Evolutionary conservation across 2,888 invertebrate genomes (phyloP).

Genomic region (Aphodius sticticus): DNA sequence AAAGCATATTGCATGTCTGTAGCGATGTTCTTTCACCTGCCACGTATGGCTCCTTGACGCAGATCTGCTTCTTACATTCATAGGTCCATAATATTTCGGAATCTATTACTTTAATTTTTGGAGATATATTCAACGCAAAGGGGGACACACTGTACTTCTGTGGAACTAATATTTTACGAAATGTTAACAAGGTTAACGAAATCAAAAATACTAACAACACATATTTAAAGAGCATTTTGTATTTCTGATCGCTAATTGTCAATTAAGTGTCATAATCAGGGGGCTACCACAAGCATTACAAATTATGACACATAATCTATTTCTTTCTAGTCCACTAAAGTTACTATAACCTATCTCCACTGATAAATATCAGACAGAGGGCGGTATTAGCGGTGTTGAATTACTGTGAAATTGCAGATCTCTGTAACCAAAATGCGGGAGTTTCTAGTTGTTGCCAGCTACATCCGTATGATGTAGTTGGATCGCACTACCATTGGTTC

Average conservation of each 20-base stretch:
- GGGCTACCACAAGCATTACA: too few species aligned
- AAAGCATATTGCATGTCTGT: constrained; percentile 77
- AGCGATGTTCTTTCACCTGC: constrained; percentile 62
- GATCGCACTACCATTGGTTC: too few species aligned
- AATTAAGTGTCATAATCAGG: too few species aligned
- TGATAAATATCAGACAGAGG: too few species aligned
- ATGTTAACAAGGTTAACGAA: not conserved
- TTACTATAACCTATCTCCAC: too few species aligned
- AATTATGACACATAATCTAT: too few species aligned
- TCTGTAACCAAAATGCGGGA: too few species aligned
- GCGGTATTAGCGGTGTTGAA: too few species aligned
- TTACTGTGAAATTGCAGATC: too few species aligned
- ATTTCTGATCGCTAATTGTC: not conserved
- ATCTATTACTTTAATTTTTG: not conserved
- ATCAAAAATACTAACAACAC: not conserved
- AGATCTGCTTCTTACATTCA: constrained; percentile 70
- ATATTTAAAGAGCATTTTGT: not conserved
- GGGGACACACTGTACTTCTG: not conserved
- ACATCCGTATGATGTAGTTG: too few species aligned
- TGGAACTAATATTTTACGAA: not conserved
- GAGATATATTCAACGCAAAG: not conserved
- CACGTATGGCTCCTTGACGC: constrained; percentile 62
- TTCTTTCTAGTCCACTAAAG: too few species aligned
- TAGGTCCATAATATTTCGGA: constrained; percentile 69
- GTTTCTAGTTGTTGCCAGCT: too few species aligned